Evolutionary conservation across 2,113 vertebrate species (phyloP), one percentile per base, ranked within the genome.

Genomic region (Oophaga pumilio): DNA sequence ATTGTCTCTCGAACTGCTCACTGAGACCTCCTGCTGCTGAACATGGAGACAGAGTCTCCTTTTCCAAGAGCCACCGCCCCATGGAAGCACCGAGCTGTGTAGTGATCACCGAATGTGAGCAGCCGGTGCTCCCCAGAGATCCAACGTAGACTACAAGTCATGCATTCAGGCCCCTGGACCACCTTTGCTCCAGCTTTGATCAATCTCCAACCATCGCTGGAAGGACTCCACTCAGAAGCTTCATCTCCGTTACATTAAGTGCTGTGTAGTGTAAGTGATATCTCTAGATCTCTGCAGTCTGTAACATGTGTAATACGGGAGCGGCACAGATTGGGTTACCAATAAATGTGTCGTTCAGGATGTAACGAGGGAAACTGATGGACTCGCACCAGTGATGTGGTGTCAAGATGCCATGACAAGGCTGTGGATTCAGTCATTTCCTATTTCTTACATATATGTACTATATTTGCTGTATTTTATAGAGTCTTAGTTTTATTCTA

Each of bases 61-160:
- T 66, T 17, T 59, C 49, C 76, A 79, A 22, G 76, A 87, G 85
- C 85, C 85, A 87, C 76, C 85, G 76, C 85, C 85, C 85, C 73
- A 33, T 50, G 24, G 26, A 81, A 73, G 76, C 85, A 81, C 24
- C 57, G 85, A 87, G 85, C 76, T 87, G 77, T 87, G 76, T 81
- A 87, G 69, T 81, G 49, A 80, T 87, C 62, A 81, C 77, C 71
- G 64, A 80, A 57, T 64, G 1, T 77, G 57, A 59, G 76, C 64
- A 81, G 76, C 66, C 50, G 85, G 56, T 22, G n/a, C 24, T 81
- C 85, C 77, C 76, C n/a, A n/a, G 85, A 56, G 85, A 69, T 33
- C 77, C 50, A 53, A 28, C 50, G 57, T 56, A 71, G 50, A 78
- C 8, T 59, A 87, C 13, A 43, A 73, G 22, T 87, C 28, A 17